phyloP scores from a whole-genome alignment of 2,113 vertebrate species.

The Rattus rattus region DNA sequence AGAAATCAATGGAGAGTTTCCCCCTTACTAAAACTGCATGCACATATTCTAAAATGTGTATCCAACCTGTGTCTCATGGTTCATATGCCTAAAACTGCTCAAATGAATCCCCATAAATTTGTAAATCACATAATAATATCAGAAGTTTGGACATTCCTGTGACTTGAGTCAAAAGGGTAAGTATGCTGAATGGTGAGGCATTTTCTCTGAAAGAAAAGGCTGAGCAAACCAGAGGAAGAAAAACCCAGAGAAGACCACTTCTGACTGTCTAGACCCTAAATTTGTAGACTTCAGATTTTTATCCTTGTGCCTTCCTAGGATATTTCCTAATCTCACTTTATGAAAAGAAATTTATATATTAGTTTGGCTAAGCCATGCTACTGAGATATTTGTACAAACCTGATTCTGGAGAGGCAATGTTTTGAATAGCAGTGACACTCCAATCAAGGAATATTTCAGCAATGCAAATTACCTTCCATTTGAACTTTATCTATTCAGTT shows the following conservation, averaged over 20 bases:
- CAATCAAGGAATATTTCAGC: background rate
- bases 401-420: background rate
- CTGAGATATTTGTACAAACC: background rate
- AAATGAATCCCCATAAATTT: background rate
- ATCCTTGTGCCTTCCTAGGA: background rate
- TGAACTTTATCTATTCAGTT: background rate
- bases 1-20: background rate
- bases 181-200: background rate
- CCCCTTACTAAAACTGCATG: background rate
- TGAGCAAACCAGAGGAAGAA: background rate
- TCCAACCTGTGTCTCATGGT: background rate
- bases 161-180: background rate
- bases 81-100: background rate
- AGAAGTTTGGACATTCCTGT: no score
- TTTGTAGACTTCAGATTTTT: background rate
- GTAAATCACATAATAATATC: background rate
- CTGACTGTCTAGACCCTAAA: background rate
- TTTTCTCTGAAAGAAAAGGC: background rate
- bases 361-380: background rate
- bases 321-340: background rate
- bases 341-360: background rate
- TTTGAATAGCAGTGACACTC: background rate
- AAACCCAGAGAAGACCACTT: background rate
- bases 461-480: background rate
- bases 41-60: no score